phyloP scores from a whole-genome alignment of 2,888 invertebrate genomes.

The Diaphora mendica region DNA sequence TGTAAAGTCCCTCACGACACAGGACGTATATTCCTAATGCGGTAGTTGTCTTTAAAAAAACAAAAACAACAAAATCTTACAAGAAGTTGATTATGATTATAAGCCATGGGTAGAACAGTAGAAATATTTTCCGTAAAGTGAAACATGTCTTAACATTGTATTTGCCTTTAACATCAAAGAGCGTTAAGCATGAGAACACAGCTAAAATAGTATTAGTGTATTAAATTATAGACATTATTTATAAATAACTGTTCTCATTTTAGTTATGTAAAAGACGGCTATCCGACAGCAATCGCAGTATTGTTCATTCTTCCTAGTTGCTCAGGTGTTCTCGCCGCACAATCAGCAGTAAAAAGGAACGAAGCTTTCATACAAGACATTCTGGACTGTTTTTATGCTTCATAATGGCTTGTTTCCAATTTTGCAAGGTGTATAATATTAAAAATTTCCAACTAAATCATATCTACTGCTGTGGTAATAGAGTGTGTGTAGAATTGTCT shows the following conservation, averaged over 20 bases:
- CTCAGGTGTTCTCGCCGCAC: constrained; percentile 78
- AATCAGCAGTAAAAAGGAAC: constrained; percentile 82
- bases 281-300: constrained; percentile 53
- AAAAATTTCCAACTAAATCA: constrained; percentile 38
- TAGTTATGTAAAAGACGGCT: constrained; percentile 36
- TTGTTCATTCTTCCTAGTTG: constrained; percentile 55
- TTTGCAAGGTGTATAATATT: constrained; percentile 42
- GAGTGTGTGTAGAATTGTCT: constrained; percentile 36
- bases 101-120: too few relatives aligned
- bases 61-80: too few relatives aligned
- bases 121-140: neutral
- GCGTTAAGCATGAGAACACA: constrained; percentile 28
- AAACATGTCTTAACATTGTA: neutral
- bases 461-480: constrained; percentile 30
- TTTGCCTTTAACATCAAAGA: neutral
- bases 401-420: constrained; percentile 56
- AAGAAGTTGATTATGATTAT: too few relatives aligned
- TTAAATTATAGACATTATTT: constrained; percentile 26
- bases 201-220: constrained; percentile 27
- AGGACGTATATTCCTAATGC: too few relatives aligned
- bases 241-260: constrained; percentile 25
- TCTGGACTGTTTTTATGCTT: constrained; percentile 61
- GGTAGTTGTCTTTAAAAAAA: too few relatives aligned
- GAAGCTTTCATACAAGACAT: constrained; percentile 66
- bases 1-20: too few relatives aligned